Conservation (phyloP, 2,888 invertebrate genomes). For the Eupithecia exiguata region DNA sequence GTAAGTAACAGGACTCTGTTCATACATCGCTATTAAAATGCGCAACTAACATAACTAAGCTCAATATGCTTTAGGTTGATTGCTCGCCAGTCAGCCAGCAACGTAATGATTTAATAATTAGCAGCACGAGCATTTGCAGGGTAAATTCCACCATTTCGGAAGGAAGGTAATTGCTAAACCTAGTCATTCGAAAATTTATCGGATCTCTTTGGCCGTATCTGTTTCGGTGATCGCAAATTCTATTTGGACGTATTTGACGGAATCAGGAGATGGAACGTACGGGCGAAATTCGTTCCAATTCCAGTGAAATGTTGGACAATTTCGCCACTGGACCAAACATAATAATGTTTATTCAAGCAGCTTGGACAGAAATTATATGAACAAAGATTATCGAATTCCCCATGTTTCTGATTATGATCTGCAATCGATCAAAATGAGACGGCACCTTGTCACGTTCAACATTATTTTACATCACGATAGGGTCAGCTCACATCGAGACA, state of each 20-base stretch:
- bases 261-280: constrained; percentile 15
- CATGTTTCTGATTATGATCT: neutral
- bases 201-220: constrained; percentile 44
- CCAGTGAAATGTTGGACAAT: neutral
- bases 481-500: too few relatives aligned
- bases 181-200: constrained; percentile 53
- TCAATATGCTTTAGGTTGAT: neutral
- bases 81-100: neutral
- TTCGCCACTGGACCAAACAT: constrained; percentile 2
- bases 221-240: constrained; percentile 44
- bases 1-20: too few relatives aligned
- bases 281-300: constrained; percentile 9
- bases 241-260: constrained; percentile 37
- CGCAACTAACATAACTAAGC: neutral
- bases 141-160: constrained; percentile 14
- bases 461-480: too few relatives aligned
- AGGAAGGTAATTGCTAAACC: constrained; percentile 47
- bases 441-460: too few relatives aligned
- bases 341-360: neutral
- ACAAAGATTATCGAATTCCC: neutral
- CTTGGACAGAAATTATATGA: neutral
- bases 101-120: neutral
- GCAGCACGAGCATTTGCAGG: neutral
- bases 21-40: neutral
- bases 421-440: too few relatives aligned